phyloP scores from a whole-genome alignment of 2,797 vertebrate genomes.

The Sebastiscus albofasciatus region DNA sequence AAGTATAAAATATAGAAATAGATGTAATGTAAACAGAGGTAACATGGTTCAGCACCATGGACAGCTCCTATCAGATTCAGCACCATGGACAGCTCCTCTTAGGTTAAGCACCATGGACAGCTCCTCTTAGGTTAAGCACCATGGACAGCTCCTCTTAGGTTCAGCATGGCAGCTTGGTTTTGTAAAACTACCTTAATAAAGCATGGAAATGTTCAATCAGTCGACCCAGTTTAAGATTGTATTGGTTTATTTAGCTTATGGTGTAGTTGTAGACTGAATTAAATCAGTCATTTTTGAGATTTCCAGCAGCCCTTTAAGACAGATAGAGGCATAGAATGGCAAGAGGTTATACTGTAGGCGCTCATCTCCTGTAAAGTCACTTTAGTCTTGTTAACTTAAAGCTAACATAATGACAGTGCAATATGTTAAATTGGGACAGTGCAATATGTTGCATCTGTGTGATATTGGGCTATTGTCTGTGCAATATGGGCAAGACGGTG shows the following conservation, averaged over 20 bases:
- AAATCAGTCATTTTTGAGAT: not conserved
- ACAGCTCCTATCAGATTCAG: not conserved
- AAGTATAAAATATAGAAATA: too few species aligned
- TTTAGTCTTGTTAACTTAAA: not conserved
- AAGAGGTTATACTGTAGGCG: not conserved
- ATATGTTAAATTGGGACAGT: too few species aligned
- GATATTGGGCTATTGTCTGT: too few species aligned
- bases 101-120: conserved; percentile 14
- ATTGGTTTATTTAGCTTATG: not conserved
- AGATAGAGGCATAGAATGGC: not conserved
- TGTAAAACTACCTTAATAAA: not conserved
- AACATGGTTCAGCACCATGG: too few species aligned
- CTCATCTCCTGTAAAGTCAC: not conserved
- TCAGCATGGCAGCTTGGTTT: conserved; percentile 3
- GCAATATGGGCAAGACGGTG: too few species aligned
- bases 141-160: not conserved
- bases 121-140: not conserved
- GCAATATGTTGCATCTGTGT: too few species aligned
- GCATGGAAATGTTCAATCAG: not conserved
- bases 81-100: not conserved
- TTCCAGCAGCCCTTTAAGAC: not conserved
- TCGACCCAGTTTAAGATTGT: too few species aligned
- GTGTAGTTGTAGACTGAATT: not conserved
- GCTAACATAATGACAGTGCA: too few species aligned
- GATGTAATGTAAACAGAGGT: too few species aligned